Conservation (phyloP, 1,140 invertebrate genomes). For the Harpegnathos saltator region DNA sequence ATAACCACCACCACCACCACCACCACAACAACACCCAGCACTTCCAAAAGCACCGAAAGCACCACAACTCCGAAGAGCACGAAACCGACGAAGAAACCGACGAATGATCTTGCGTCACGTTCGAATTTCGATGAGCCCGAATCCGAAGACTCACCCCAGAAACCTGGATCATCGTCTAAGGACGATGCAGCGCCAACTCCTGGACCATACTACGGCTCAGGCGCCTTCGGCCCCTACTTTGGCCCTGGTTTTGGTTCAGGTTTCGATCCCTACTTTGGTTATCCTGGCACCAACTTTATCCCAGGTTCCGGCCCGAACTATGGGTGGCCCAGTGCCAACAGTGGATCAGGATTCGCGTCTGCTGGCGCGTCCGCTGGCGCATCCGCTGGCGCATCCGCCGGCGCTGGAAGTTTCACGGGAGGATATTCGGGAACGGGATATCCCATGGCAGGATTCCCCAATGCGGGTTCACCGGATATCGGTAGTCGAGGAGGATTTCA, state of each 20-base stretch:
- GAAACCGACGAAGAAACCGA: conserved; percentile 3
- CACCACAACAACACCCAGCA: too few relatives aligned
- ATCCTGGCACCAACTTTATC: conserved; percentile 39
- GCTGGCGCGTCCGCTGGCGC: conserved; percentile 33
- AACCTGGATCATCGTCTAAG: conserved; percentile 20
- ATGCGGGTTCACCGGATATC: background rate
- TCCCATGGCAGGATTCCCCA: background rate
- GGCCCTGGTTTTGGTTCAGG: conserved; percentile 26
- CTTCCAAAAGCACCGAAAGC: background rate
- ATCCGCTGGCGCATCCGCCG: conserved; percentile 34
- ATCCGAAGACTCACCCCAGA: conserved; percentile 26
- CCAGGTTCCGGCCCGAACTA: conserved; percentile 24
- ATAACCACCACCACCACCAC: background rate
- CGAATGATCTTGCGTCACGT: background rate
- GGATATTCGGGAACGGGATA: conserved; percentile 17
- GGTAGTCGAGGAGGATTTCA: conserved; percentile 44
- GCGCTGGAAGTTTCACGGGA: conserved; percentile 53
- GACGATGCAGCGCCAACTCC: conserved; percentile 19
- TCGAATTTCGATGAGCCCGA: conserved; percentile 36
- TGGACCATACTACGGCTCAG: conserved; percentile 4
- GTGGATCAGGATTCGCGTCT: conserved; percentile 40
- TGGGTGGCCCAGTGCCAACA: conserved; percentile 33
- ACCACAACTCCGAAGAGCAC: conserved; percentile 16
- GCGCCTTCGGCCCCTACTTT: background rate
- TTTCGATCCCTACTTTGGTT: conserved; percentile 41